A percentile compares a stretch with the other conserved stretches of the same genome.
Evolutionary conservation across 2,113 vertebrate species (phyloP).

Genomic region (Hydrolagus affinis): DNA sequence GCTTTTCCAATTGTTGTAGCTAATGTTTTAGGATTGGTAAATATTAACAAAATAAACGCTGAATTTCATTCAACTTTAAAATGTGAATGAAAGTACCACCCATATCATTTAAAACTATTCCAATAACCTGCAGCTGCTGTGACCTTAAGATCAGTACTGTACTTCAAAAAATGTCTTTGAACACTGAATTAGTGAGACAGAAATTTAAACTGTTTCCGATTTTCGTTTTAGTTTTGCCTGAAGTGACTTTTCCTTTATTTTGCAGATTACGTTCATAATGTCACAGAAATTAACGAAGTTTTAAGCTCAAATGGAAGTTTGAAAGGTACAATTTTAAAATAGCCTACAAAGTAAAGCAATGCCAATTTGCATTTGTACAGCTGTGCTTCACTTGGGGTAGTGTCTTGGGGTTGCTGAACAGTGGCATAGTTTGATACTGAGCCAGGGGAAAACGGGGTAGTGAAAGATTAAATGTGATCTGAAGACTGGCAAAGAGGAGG

Average conservation of each 20-base stretch:
- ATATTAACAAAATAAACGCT: not conserved
- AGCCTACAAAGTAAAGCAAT: too few relatives aligned
- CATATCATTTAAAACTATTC: not conserved
- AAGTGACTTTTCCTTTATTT: not conserved
- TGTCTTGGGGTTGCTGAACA: too few relatives aligned
- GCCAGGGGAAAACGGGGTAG: too few relatives aligned
- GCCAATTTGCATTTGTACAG: too few relatives aligned
- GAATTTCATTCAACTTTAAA: not conserved
- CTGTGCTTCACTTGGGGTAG: too few relatives aligned
- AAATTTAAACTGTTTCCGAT: not conserved
- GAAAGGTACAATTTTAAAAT: constrained; percentile 59
- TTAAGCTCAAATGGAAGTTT: constrained; percentile 76
- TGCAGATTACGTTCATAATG: constrained; percentile 71
- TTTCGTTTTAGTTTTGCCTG: not conserved
- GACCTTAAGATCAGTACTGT: too few relatives aligned
- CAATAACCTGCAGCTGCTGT: too few relatives aligned
- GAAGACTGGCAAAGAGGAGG: too few relatives aligned
- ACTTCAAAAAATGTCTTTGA: too few relatives aligned
- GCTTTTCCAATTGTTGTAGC: not conserved
- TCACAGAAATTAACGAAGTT: constrained; percentile 68
- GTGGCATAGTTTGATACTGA: too few relatives aligned
- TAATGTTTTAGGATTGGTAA: not conserved
- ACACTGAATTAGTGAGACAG: not conserved
- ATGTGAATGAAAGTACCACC: too few relatives aligned
- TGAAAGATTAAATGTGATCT: too few relatives aligned